These are phyloP conservation scores for Blomia tropicalis DNA, from an alignment of 2,888 invertebrate species.

Conservation along the genomic window DNA sequence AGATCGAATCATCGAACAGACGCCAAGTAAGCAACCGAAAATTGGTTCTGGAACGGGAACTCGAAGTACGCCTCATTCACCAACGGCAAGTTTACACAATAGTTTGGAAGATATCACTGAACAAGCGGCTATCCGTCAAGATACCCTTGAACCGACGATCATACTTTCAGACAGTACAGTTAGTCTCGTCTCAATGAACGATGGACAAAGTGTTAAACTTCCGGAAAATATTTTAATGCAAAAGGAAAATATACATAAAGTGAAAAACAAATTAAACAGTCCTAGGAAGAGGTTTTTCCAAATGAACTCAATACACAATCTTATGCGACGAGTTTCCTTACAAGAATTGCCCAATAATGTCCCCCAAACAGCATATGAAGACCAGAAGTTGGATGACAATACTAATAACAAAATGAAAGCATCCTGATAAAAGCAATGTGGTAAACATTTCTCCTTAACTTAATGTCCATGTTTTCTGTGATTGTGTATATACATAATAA, in stretches of 20 bases:
- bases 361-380: background rate
- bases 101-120: slow-evolving; percentile 31
- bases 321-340: slow-evolving; percentile 27
- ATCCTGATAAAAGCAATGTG: too few species aligned
- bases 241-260: background rate
- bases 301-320: background rate
- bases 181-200: slow-evolving; percentile 32
- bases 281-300: background rate
- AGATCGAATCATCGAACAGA: background rate
- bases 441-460: too few species aligned
- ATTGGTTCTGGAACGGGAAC: slow-evolving; percentile 19
- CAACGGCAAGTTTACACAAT: slow-evolving; percentile 34
- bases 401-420: too few species aligned
- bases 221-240: background rate
- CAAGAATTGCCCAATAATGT: slow-evolving; percentile 24
- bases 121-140: slow-evolving; percentile 31
- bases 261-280: background rate
- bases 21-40: background rate
- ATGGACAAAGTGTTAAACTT: slow-evolving; percentile 6
- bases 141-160: slow-evolving; percentile 30
- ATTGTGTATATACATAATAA: too few species aligned
- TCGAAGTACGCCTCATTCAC: slow-evolving; percentile 35
- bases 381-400: background rate
- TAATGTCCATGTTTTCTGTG: too few species aligned
- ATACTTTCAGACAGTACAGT: slow-evolving; percentile 69